phyloP scores from a whole-genome alignment of 2,888 invertebrate genomes.

The Hirtodrosophila duncani region DNA sequence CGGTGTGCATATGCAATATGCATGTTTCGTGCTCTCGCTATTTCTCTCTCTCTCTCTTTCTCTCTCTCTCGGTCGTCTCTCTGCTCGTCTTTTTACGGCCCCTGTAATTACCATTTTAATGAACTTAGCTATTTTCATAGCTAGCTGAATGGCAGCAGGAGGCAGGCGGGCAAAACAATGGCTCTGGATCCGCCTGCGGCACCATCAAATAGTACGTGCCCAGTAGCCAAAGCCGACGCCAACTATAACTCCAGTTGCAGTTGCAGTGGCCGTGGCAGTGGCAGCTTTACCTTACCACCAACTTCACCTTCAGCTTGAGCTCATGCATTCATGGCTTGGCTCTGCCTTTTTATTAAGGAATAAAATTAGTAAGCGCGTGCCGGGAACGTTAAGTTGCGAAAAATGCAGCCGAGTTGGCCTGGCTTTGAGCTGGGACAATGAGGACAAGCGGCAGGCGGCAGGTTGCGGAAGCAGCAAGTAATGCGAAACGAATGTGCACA shows the following conservation, averaged over 20 bases:
- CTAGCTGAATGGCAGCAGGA: too few species aligned
- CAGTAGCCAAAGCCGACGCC: too few species aligned
- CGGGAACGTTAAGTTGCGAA: conserved; percentile 57
- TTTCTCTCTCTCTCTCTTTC: neutral
- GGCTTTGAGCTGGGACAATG: conserved; percentile 1
- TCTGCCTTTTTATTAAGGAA: conserved; percentile 65
- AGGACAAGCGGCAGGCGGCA: conserved; percentile 1
- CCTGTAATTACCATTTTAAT: conserved; percentile 71
- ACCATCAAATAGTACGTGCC: too few species aligned
- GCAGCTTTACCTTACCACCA: conserved; percentile 19
- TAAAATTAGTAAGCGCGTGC: conserved; percentile 69
- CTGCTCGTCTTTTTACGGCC: conserved; percentile 46
- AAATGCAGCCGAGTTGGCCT: neutral
- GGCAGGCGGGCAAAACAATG: too few species aligned
- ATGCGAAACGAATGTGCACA: conserved; percentile 57
- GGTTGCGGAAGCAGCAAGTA: conserved; percentile 32
- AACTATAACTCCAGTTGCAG: too few species aligned
- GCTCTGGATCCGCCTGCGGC: too few species aligned
- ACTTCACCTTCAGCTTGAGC: conserved; percentile 28
- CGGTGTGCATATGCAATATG: too few species aligned
- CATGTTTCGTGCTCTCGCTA: too few species aligned
- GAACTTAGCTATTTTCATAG: conserved; percentile 67
- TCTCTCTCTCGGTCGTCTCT: conserved; percentile 15
- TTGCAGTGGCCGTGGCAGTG: neutral
- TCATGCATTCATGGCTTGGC: conserved; percentile 23